These are phyloP conservation scores for Batillaria attramentaria DNA, from an alignment of 1,140 invertebrate species.

Conservation along the genomic window DNA sequence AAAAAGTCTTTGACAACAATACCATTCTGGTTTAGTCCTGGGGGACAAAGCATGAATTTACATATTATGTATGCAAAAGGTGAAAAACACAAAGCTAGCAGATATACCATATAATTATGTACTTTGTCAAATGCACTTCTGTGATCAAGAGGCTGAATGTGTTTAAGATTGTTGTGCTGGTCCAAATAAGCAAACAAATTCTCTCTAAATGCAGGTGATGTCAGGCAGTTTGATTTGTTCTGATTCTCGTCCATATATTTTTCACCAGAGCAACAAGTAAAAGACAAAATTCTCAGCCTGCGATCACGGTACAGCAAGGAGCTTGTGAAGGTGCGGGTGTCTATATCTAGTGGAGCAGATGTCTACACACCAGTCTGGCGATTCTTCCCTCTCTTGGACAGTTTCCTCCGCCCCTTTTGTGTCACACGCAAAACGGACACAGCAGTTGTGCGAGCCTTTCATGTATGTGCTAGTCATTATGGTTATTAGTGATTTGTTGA, in stretches of 20 bases:
- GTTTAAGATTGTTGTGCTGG: too few relatives aligned
- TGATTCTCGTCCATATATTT: not conserved
- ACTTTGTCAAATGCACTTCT: not conserved
- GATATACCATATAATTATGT: not conserved
- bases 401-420: conserved; percentile 26
- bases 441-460: conserved; percentile 13
- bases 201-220: too few relatives aligned
- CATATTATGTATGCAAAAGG: too few relatives aligned
- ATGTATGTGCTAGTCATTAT: too few relatives aligned
- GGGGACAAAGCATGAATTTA: too few relatives aligned
- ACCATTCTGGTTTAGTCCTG: not conserved
- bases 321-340: conserved; percentile 26
- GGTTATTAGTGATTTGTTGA: too few relatives aligned
- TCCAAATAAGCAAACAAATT: too few relatives aligned
- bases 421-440: conserved; percentile 23
- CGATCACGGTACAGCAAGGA: conserved; percentile 30
- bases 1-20: not conserved
- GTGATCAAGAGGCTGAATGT: too few relatives aligned
- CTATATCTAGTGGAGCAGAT: conserved; percentile 10
- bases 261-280: conserved; percentile 18
- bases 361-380: conserved; percentile 27
- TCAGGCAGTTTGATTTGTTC: too few relatives aligned
- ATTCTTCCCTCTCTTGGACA: conserved; percentile 21
- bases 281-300: conserved; percentile 29
- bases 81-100: not conserved